Evolutionary conservation across 2,888 invertebrate species (phyloP), one percentile per base, ranked within the genome.

Genomic region (Acleris laterana): DNA sequence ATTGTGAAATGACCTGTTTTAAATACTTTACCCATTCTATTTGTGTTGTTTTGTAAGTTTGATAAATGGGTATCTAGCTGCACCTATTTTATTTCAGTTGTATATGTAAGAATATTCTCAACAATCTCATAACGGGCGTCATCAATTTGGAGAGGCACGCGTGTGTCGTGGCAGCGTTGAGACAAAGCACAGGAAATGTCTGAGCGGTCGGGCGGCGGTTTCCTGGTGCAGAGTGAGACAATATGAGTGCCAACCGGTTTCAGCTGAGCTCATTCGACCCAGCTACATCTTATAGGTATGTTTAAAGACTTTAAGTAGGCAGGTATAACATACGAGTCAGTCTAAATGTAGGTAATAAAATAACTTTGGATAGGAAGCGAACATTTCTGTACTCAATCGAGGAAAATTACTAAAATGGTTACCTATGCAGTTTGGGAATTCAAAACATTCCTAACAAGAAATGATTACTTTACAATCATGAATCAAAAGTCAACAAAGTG

Each of bases 201-300:
- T 86, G 83, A 80, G 85, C 80, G 82, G 83, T 80, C 81, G 82
- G 81, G 81, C 81, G 85, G 79, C 84, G 83, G 85, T 89, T 90
- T 90, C 90, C 90, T 91, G 90, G 88, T 90, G 85, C 84, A 81
- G 84, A 87, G 84, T 84, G 87, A 89, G 89, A 90, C 88, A 90
- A 90, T 91, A 90, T 89, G 88, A 88, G 79, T 80, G 81, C 77
- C 77, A 88, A 90, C 90, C 89, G 89, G 90, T 89, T 90, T 86
- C 80, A 82, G 79, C 80, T 83, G 85, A 86, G 84, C 87, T 85
- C 85, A 85, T 84, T 86, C 82, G 84, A 80, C 77, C 82, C 75
- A 73, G 74, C 75, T 78, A 75, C 73, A 74, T 78, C 66, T 66
- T 66, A 66, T 62, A 55, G 25, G 63, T 68, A 55, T 50, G 55